These are phyloP conservation scores for Lepilemur septentrionalis DNA, from an alignment of 2,797 vertebrate genomes.

Conservation along the genomic window DNA sequence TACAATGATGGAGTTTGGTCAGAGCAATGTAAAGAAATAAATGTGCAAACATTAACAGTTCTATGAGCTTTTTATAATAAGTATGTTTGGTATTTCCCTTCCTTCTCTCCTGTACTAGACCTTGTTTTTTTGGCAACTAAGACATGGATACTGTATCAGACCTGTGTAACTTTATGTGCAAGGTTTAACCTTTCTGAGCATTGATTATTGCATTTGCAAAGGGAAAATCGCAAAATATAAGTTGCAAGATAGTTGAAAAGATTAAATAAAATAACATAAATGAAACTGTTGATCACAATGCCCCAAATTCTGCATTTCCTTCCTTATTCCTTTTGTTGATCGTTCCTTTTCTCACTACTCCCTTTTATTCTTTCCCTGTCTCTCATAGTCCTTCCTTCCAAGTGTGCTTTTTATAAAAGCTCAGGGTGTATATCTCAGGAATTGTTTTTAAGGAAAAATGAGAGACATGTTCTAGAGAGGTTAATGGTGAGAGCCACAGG, in stretches of 20 bases:
- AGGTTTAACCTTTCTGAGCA: background rate
- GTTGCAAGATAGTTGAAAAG: background rate
- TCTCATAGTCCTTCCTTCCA: background rate
- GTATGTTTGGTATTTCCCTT: background rate
- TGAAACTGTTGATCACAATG: background rate
- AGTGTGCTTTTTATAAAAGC: background rate
- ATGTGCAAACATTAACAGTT: background rate
- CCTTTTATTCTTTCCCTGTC: background rate
- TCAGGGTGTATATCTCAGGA: background rate
- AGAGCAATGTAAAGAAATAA: background rate
- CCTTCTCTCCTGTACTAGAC: background rate
- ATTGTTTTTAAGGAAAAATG: background rate
- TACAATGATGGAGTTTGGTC: background rate
- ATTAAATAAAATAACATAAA: background rate
- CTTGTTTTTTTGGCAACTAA: background rate
- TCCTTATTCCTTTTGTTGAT: background rate
- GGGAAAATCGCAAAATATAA: background rate
- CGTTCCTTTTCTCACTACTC: background rate
- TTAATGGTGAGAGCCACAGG: background rate
- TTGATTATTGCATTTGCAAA: background rate
- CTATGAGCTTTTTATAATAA: background rate
- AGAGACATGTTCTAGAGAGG: background rate
- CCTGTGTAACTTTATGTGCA: background rate
- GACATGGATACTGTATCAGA: background rate
- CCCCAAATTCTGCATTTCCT: background rate